Evolutionary conservation across 2,888 invertebrate species (phyloP), one percentile per base, ranked within the genome.

Genomic region (Sesamia inferens): DNA sequence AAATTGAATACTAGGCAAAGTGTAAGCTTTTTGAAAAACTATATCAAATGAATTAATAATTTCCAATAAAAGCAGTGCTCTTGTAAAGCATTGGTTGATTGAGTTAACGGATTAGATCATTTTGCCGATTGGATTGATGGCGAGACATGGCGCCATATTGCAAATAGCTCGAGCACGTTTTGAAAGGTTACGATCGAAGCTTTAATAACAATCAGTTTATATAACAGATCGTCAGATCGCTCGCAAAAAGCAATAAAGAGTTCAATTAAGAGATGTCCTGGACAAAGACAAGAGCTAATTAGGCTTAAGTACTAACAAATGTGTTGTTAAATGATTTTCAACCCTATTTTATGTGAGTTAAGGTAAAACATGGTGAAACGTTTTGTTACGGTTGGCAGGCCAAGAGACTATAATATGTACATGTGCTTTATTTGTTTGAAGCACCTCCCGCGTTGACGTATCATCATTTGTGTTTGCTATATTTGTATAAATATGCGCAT

Each of bases 361-460:
- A 73, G 76, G 80, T 76, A 67, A 81, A 81, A 76, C 81, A 44
- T 76, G 68, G 65, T 57, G n/a, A 67, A 84, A 81, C 68, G 57
- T 72, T 71, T 65, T 72, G 78, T 86, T 82, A 83, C 82, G 81
- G 76, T 77, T 83, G 83, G 61, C 84, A 89, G 90, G 90, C 92
- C 92, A 91, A 88, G 89, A 90, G 77, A 88, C 90, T 85, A 85
- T 65, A 65, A 57, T 55, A 55, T 82, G 89, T 89, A 88, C 88
- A 91, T 88, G 87, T 89, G 90, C 89, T 88, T 89, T 89, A 90
- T 88, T 89, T 89, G 90, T 90, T 86, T 82, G 75, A 82, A 84
- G 76, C 87, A 85, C 88, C 92, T 90, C 91, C 91, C 91, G 91
- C 92, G 87, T 88, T 86, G 90, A 80, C 81, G 89, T 88, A 89